Conservation (phyloP, 2,113 vertebrate genomes). For the Phasianus colchicus region DNA sequence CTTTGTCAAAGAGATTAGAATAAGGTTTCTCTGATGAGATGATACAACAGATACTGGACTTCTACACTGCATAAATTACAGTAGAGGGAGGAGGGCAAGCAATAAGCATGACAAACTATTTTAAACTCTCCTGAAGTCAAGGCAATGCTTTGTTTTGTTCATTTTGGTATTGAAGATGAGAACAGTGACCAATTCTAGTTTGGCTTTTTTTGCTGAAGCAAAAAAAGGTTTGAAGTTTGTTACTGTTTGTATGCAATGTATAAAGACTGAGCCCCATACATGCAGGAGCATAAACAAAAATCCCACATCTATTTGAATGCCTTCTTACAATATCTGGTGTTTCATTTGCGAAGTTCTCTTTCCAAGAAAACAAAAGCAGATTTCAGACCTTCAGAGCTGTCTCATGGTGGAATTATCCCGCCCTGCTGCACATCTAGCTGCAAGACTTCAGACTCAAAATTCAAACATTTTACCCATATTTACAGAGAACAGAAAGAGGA, state of each 20-base stretch:
- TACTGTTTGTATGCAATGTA: not conserved
- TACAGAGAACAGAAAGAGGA: not conserved
- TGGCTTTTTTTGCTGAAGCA: not conserved
- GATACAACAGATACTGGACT: not conserved
- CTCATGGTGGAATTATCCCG: not conserved
- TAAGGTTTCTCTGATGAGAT: not conserved
- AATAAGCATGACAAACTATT: not conserved
- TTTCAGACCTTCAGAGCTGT: not conserved
- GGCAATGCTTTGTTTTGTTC: not conserved
- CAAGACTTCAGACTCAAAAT: not conserved
- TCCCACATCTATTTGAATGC: fast-evolving
- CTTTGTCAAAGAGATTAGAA: not conserved
- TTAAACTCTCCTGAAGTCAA: not conserved
- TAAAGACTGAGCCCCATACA: not conserved
- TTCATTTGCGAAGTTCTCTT: not conserved
- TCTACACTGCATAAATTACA: not conserved
- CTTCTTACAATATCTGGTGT: not conserved
- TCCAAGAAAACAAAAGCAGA: not conserved
- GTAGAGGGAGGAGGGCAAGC: not conserved
- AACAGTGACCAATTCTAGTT: not conserved
- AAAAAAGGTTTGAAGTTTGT: not conserved
- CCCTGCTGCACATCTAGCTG: not conserved
- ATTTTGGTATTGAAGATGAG: not conserved
- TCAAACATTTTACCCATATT: not conserved
- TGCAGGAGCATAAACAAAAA: not conserved